Evolutionary conservation across 1,140 invertebrate species (phyloP), one percentile per base, ranked within the genome.

Genomic region (Lasioglossum albipes): DNA sequence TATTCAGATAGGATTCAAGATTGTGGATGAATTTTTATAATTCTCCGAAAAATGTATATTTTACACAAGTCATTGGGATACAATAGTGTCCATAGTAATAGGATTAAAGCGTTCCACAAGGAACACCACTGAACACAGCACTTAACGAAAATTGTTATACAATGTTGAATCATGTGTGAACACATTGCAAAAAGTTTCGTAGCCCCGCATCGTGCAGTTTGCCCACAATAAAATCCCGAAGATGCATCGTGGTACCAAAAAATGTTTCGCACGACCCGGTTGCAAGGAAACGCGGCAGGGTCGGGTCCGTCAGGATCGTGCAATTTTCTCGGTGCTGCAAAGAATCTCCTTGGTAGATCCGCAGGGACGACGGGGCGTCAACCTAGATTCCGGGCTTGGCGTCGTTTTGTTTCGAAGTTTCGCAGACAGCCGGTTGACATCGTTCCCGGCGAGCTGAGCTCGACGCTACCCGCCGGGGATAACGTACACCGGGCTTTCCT

Each of bases 361-460:
- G n/a, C 77, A 20, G 77, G 65, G 67, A 81, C 66, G 79, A 62
- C 49, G 67, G 52, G 52, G 54, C 62, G 59, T 81, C 78, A 75
- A 81, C 67, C 66, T 73, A 83, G 67, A 83, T 76, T 81, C 31
- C 78, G 49, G 10, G 72, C 20, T 49, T 20, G 45, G 54, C 61
- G 71, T 81, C 71, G 82, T 83, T 83, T 81, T 72, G 82, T 83
- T 61, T 75, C 20, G 31, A 82, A 79, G 71, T 83, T 81, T 75
- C 72, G 42, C 59, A 83, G 73, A 83, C 75, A 79, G 79, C 78
- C 71, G 61, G 62, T 64, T 79, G 82, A 83, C 80, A 73, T 78
- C 31, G 75, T 82, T 81, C 75, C 62, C 64, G 64, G n/a, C 70
- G 71, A 69, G 61, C 67, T 13, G 59, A 61, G 68, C 82, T 76